Evolutionary conservation across 2,797 vertebrate species (phyloP), one percentile per base, ranked within the genome.

Genomic region (Psittacula derbiana): DNA sequence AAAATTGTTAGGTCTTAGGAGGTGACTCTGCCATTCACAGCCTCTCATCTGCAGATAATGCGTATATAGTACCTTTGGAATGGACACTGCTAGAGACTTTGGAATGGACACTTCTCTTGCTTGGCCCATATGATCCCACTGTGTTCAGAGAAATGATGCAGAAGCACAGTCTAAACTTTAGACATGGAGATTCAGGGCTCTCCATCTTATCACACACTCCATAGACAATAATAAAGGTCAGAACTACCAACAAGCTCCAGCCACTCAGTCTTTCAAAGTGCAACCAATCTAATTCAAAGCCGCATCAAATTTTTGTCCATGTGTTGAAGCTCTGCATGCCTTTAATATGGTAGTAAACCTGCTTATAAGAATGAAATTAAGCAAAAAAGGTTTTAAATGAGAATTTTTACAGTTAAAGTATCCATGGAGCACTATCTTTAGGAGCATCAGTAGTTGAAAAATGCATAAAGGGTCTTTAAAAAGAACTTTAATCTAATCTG

Each of bases 121-220:
- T 81, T 76, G 50, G 31, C 14, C 25, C 11, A 1, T 43, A 17
- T 0, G 1, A 13, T 76, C 41, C 36, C 64, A 27, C n/a, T n/a
- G 31, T 11, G 25, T 33, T 55, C 55, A 76, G 12, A 71, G 40
- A 69, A 79, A 20, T 14, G 11, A 11, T 24, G 21, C 28, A 80
- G 28, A 16, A 67, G 12, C 40, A 75, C 11, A 76, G 44, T 8
- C 38, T 75, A 49, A 65, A 55, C 23, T 28, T 86, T 58, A 78
- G 50, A 41, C 19, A 12, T 11, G 16, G 43, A 74, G 17, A 58
- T 28, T 75, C 33, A 49, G 30, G 36, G 33, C 27, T 86, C 31
- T 81, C 36, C 25, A 33, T 53, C 30, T n/a, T 66, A 11, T n/a
- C 55, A 52, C 25, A 82, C 5, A 6, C 16, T 61, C 49, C n/a